A percentile compares a stretch with the other conserved stretches of the same genome.
phyloP scores from a whole-genome alignment of 2,797 vertebrate genomes.

The Potorous gilbertii region DNA sequence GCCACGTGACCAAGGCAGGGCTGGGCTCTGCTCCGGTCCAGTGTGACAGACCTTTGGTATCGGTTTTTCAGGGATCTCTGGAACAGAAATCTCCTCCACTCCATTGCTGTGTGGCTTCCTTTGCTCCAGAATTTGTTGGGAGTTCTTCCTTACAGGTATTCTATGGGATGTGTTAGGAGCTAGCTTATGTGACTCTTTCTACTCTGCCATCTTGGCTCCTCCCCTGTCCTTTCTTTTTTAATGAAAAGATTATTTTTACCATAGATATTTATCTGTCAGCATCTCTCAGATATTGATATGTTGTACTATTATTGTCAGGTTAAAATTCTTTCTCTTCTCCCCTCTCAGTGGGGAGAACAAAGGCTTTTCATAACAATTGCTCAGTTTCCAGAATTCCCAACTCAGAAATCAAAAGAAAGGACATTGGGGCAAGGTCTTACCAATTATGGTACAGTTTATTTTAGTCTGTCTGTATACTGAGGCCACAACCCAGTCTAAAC shows the following conservation, averaged over 20 bases:
- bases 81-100: too few species aligned
- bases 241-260: not conserved
- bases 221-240: not conserved
- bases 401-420: not conserved
- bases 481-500: not conserved
- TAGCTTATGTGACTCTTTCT: too few species aligned
- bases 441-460: not conserved
- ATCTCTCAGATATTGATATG: not conserved
- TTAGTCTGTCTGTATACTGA: not conserved
- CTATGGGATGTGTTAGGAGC: too few species aligned
- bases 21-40: too few species aligned
- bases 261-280: not conserved
- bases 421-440: not conserved
- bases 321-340: not conserved
- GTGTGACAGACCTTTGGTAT: too few species aligned
- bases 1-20: too few species aligned
- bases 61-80: too few species aligned
- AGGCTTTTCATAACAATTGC: not conserved
- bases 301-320: not conserved
- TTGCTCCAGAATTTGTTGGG: too few species aligned
- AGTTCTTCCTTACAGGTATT: too few species aligned
- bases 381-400: not conserved
- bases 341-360: not conserved
- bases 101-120: too few species aligned
- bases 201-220: too few species aligned